Base-by-base conservation (phyloP, 1,140 invertebrate species). In the Rhyacophila brunnea region DNA sequence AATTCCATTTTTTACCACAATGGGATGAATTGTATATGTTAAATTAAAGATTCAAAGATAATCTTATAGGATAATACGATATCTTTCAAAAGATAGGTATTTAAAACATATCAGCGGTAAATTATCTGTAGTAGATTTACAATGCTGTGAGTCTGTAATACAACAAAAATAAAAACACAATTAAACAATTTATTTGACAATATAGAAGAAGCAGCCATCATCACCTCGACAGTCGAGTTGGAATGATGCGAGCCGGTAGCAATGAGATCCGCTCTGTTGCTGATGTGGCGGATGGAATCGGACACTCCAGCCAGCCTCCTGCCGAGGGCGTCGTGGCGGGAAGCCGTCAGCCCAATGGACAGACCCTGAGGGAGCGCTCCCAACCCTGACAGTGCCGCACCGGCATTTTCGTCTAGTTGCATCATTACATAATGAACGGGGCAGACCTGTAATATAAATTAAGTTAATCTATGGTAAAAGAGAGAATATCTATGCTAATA, bases 361-460 rank as follows among this genome's bases (percentile, higher is more conserved):
- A 64, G 50, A 17, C 58, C 54, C 44, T 36, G 19, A 1, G 62
- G 58, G n/a, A 65, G 51, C 0, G 40, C 43, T 10, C 18, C 28
- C 23, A 58, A 47, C 1, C 58, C 50, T n/a, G 13, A 17, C 19
- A 54, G 35, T 14, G 36, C 17, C 9, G 14, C 18, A 17, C 13
- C 23, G 7, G 36, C 32, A 13, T 40, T 50, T 38, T 43, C 48
- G 13, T 7, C 11, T 17, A 64, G 19, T n/a, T 54, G 38, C 19
- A 54, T 13, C 58, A 58, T 65, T 9, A 40, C 15, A 45, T 65
- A 65, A 23, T 61, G 58, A 11, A 51, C 57, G 0, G 62, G 38
- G 36, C 49, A 60, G 15, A 65, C 50, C 62, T 65, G 28, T n/a
- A n/a, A n/a, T n/a, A n/a, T n/a, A n/a, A n/a, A n/a, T n/a, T n/a